Evolutionary conservation across 35 echinoderm and acorn worm genomes (phyloP).

Genomic region (Apostichopus parvimensis): DNA sequence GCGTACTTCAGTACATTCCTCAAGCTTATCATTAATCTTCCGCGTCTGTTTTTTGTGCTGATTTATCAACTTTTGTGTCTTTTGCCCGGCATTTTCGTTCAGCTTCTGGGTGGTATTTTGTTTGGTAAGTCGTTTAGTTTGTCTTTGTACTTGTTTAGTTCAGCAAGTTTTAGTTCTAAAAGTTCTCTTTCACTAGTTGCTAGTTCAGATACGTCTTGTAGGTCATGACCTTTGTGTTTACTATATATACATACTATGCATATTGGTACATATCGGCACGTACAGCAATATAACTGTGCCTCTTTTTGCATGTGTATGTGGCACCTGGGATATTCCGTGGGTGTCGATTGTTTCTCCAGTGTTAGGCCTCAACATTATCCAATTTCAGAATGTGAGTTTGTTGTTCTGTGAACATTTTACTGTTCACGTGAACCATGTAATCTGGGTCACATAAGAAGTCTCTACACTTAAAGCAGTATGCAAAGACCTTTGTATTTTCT

Average conservation of each 20-base stretch:
- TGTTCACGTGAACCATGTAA: neutral
- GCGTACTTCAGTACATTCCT: neutral
- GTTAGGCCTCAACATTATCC: neutral
- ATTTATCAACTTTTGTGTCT: neutral
- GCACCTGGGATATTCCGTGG: neutral
- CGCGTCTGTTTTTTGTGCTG: neutral
- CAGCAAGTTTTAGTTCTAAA: neutral
- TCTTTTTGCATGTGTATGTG: neutral
- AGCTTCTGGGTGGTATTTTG: neutral
- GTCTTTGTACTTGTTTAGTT: neutral
- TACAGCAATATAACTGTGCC: neutral
- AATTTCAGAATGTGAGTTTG: too few relatives aligned
- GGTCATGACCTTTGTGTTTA: conserved; percentile 35
- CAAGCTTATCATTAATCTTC: neutral
- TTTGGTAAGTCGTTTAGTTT: neutral
- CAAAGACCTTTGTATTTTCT: too few relatives aligned
- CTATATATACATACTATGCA: conserved; percentile 1
- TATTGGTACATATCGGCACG: conserved; percentile 8
- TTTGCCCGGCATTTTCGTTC: neutral
- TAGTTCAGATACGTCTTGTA: conserved; percentile 6
- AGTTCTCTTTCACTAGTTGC: conserved; percentile 25
- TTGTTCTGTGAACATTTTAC: neutral
- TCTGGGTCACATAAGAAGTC: too few relatives aligned
- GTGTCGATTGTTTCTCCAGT: neutral
- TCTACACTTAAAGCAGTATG: too few relatives aligned